Evolutionary conservation across 2,888 invertebrate genomes (phyloP).

Genomic region (Sphaerophoria rueppellii): DNA sequence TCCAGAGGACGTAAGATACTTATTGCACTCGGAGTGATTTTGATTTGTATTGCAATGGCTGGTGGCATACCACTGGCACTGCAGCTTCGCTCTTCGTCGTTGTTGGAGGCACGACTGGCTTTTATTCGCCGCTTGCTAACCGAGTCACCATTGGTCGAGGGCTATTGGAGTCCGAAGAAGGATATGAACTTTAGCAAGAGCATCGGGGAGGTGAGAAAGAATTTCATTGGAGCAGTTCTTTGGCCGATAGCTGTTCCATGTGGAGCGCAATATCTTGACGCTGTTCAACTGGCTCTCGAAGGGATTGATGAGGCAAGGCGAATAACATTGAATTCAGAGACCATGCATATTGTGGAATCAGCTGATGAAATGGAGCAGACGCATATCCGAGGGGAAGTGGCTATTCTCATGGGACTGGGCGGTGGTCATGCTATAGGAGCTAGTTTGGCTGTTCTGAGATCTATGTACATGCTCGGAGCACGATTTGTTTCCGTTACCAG

Average conservation of each 20-base stretch:
- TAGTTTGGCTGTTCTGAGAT: slow-evolving; percentile 86
- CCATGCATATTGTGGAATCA: slow-evolving; percentile 84
- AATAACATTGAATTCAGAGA: slow-evolving; percentile 83
- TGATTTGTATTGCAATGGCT: slow-evolving; percentile 81
- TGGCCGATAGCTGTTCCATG: slow-evolving; percentile 84
- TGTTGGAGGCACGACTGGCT: slow-evolving; percentile 84
- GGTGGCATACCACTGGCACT: slow-evolving; percentile 83
- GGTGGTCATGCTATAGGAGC: slow-evolving; percentile 88
- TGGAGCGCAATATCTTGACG: slow-evolving; percentile 86
- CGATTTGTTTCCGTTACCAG: slow-evolving; percentile 87
- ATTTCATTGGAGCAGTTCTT: slow-evolving; percentile 83
- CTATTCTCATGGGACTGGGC: slow-evolving; percentile 86
- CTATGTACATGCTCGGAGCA: slow-evolving; percentile 86
- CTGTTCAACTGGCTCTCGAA: slow-evolving; percentile 86
- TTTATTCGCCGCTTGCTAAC: slow-evolving; percentile 84
- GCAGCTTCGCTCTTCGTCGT: slow-evolving; percentile 84
- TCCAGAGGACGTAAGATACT: slow-evolving; percentile 79
- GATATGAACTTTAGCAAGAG: slow-evolving; percentile 77
- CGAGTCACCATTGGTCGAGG: slow-evolving; percentile 84
- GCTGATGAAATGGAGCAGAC: slow-evolving; percentile 85
- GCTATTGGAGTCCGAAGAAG: slow-evolving; percentile 81
- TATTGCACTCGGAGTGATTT: slow-evolving; percentile 78
- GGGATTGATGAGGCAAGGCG: slow-evolving; percentile 87
- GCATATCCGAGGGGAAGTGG: slow-evolving; percentile 85
- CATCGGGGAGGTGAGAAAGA: slow-evolving; percentile 80